Evolutionary conservation across 2,113 vertebrate species (phyloP), one percentile per base, ranked within the genome.

Genomic region (Dasyprocta punctata): DNA sequence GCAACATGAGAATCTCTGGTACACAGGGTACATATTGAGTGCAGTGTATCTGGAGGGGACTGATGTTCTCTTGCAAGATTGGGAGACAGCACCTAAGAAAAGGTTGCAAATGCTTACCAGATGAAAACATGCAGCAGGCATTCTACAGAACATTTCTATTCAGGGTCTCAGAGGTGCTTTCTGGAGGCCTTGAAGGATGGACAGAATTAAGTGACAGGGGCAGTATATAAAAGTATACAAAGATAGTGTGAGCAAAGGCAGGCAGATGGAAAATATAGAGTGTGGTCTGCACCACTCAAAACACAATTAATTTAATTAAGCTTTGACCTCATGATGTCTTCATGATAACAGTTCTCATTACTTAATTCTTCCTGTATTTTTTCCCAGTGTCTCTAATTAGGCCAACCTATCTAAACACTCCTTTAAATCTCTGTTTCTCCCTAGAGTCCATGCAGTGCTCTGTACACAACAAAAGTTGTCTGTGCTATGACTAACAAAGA

Each of bases 261-360:
- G 69, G 81, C 33, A 56, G 83, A 69, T 41, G 47, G 75, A 73
- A 89, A 86, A 96, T 77, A 73, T 85, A 84, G 75, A 65, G 47
- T n/a, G 71, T 8, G 71, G 61, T 33, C 61, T 86, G 33, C 11
- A 85, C 33, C 20, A 30, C 28, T 94, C 69, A 60, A 83, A 94
- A 94, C 33, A 44, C 90, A 88, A 83, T 83, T 96, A 77, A 97
- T 71, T 92, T 90, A 87, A 96, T 83, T 90, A 95, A 96, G 63
- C 54, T 61, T 61, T 95, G 89, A 30, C 80, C 86, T 82, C 58
- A 33, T 33, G 94, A 85, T 56, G 73, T 65, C 82, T 92, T 94
- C n/a, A 96, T 33, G 85, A 89, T 60, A 73, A 90, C 67, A 82
- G 86, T 52, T 81, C 61, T 96, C 60, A 7, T 83, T 82, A 83